These are phyloP conservation scores for Phaethon lepturus DNA, from an alignment of 2,113 vertebrate genomes.

Conservation along the genomic window DNA sequence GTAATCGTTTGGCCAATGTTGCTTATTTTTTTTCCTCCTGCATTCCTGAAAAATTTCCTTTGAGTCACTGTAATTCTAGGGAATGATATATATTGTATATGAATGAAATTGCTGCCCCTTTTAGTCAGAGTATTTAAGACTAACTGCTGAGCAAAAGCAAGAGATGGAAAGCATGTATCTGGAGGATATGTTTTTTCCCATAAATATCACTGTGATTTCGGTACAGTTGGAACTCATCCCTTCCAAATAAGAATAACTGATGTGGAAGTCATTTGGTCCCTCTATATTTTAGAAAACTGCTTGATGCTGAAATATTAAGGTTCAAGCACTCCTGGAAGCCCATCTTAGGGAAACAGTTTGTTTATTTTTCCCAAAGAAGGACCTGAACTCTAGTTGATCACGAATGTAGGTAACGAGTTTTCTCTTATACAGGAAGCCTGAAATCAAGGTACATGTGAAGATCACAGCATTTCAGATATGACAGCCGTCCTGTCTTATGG, in stretches of 20 bases:
- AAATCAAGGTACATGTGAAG: not conserved
- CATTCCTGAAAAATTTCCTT: not conserved
- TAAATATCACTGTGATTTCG: not conserved
- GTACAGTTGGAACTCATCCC: not conserved
- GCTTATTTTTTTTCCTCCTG: rapidly evolving
- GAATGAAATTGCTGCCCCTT: not conserved
- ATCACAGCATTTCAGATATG: not conserved
- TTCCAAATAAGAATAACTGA: not conserved
- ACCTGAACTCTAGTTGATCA: not conserved
- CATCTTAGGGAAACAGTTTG: too few species aligned
- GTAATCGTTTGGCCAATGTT: not conserved
- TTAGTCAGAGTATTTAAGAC: not conserved
- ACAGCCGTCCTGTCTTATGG: not conserved
- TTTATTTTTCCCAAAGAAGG: not conserved
- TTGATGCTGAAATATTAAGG: not conserved
- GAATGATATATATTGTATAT: not conserved
- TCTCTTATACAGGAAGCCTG: not conserved
- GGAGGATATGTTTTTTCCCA: not conserved
- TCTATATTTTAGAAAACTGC: not conserved
- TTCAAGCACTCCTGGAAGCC: not conserved
- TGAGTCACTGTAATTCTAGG: not conserved
- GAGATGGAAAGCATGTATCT: not conserved
- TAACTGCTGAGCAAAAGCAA: not conserved
- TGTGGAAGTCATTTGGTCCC: not conserved
- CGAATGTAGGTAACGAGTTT: rapidly evolving